Percentiles rank a stretch among this genome's conserved stretches.
Evolutionary conservation across 1,140 invertebrate genomes (phyloP).

Genomic region (Melitaea cinxia): DNA sequence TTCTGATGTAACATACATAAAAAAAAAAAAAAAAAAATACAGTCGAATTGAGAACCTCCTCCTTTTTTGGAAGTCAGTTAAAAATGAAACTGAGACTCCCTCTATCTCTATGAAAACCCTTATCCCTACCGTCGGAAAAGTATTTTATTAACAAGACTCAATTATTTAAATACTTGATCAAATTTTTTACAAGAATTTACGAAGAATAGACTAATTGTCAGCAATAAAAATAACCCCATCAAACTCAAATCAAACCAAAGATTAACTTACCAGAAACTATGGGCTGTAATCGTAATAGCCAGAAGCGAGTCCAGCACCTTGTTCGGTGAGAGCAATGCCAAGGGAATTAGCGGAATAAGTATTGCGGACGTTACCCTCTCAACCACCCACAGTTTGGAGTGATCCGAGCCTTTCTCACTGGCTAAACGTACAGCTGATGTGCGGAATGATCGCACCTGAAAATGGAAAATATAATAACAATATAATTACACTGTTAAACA

Average conservation of each 20-base stretch:
- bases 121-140: too few species aligned
- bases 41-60: too few species aligned
- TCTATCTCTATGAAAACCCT: too few species aligned
- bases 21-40: too few species aligned
- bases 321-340: constrained; percentile 63
- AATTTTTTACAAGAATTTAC: too few species aligned
- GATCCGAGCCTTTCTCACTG: constrained; percentile 57
- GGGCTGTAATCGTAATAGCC: constrained; percentile 65
- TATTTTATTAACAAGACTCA: too few species aligned
- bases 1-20: too few species aligned
- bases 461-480: too few species aligned
- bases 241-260: neutral
- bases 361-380: constrained; percentile 57
- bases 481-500: neutral
- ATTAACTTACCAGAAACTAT: constrained; percentile 75
- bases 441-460: constrained; percentile 61
- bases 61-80: too few species aligned
- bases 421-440: constrained; percentile 48
- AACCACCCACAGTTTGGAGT: constrained; percentile 72
- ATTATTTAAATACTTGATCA: too few species aligned
- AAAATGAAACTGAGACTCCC: too few species aligned
- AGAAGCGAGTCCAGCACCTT: constrained; percentile 62
- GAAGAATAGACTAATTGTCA: too few species aligned
- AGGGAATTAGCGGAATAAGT: constrained; percentile 59
- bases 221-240: neutral